These are phyloP conservation scores for Onychomys leucogaster DNA, from an alignment of 2,797 vertebrate species.

Conservation along the genomic window DNA sequence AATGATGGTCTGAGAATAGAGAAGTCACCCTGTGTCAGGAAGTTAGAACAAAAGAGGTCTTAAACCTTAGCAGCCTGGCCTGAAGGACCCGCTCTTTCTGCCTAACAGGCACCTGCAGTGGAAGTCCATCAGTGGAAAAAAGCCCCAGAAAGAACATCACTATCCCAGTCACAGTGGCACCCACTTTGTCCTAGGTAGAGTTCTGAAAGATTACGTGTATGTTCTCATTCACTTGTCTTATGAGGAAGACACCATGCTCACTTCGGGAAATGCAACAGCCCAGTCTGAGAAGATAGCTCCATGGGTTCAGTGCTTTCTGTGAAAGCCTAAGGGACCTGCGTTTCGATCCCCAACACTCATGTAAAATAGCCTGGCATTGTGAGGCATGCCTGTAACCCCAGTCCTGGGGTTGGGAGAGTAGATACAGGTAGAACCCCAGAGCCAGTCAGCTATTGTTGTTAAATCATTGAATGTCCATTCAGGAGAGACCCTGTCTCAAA, in stretches of 20 bases:
- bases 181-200: not conserved
- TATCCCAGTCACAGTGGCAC: not conserved
- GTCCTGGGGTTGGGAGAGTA: not conserved
- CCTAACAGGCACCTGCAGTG: not conserved
- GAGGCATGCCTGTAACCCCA: not conserved
- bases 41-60: not conserved
- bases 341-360: not conserved
- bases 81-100: not conserved
- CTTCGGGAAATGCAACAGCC: not conserved
- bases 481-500: not conserved
- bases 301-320: not conserved
- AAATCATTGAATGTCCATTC: not conserved
- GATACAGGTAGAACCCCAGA: not conserved
- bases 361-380: not conserved
- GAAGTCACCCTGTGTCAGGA: conserved; percentile 9
- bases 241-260: not conserved
- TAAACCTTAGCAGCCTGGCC: not conserved
- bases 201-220: not conserved
- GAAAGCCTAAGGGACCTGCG: not conserved
- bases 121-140: not conserved
- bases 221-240: not conserved
- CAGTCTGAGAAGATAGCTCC: not conserved
- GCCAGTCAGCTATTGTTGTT: not conserved
- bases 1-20: not conserved
- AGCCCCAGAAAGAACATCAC: not conserved